Evolutionary conservation across 37 sponge, comb jelly and placozoan species (phyloP).

Genomic region (Mnemiopsis leidyi): DNA sequence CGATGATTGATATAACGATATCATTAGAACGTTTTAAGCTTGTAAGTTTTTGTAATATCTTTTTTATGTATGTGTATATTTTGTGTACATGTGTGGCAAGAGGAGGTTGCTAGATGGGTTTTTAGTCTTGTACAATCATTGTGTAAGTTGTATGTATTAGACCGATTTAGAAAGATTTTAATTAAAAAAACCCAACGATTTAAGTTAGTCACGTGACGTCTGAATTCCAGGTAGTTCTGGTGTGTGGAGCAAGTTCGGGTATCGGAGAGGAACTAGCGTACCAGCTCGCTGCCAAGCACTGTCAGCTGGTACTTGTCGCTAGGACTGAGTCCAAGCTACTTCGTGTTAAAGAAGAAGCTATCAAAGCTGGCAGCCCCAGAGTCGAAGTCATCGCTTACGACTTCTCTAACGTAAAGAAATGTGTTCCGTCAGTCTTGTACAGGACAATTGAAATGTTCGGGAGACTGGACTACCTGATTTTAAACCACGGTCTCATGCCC

Average conservation of each 20-base stretch:
- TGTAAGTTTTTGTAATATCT: too few species aligned
- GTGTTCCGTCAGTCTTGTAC: background rate
- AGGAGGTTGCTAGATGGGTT: too few species aligned
- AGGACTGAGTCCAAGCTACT: background rate
- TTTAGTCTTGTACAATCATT: too few species aligned
- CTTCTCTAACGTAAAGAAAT: background rate
- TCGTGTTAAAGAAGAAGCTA: background rate
- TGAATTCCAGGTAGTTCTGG: background rate
- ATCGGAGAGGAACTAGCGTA: background rate
- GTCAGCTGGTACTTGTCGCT: background rate
- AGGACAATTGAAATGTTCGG: background rate
- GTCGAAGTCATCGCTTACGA: background rate
- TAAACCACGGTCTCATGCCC: conserved; percentile 17
- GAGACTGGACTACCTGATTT: background rate
- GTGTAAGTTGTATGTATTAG: too few species aligned
- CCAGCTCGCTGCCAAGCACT: background rate
- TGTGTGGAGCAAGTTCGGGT: background rate
- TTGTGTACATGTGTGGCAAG: too few species aligned
- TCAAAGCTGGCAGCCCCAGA: background rate
- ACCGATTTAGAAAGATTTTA: too few species aligned
- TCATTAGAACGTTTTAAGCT: too few species aligned
- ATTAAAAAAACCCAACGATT: too few species aligned
- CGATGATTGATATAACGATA: too few species aligned
- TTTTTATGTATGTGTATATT: too few species aligned
- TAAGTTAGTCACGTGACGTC: too few species aligned